These are phyloP conservation scores for Misgurnus mizolepis DNA, from an alignment of 2,113 vertebrate genomes.

Conservation along the genomic window DNA sequence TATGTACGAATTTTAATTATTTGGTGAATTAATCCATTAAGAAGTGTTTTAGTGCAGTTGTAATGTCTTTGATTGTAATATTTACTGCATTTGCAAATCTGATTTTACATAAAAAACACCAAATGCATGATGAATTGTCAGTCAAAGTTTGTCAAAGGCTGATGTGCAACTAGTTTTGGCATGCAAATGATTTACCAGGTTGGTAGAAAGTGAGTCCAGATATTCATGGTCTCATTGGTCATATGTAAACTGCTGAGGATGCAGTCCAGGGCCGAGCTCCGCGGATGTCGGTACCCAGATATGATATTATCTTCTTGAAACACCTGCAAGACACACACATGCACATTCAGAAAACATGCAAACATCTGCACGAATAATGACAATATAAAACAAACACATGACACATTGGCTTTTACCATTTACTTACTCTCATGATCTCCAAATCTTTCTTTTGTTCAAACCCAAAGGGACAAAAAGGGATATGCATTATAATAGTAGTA, in stretches of 20 bases:
- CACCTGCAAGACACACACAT: constrained; percentile 67
- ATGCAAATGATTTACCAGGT: constrained; percentile 76
- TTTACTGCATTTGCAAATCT: too few relatives aligned
- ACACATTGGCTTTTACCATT: too few relatives aligned
- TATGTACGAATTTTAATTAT: too few relatives aligned
- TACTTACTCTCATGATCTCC: too few relatives aligned
- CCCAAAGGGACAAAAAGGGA: too few relatives aligned
- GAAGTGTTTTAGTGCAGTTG: too few relatives aligned
- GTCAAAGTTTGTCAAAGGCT: constrained; percentile 23
- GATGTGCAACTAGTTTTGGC: constrained; percentile 9
- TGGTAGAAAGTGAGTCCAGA: constrained; percentile 90
- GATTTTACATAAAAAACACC: too few relatives aligned
- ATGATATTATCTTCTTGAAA: constrained; percentile 86
- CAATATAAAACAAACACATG: not conserved
- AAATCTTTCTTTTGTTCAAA: too few relatives aligned
- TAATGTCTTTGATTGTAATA: too few relatives aligned
- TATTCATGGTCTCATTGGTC: constrained; percentile 88
- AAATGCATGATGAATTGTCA: not conserved
- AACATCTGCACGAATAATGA: not conserved
- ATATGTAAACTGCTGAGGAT: constrained; percentile 88
- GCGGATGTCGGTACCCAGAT: constrained; percentile 81
- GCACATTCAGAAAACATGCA: not conserved
- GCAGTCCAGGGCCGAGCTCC: constrained; percentile 84
- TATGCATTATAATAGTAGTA: too few relatives aligned
- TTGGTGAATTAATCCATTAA: too few relatives aligned